Conservation (phyloP, 2,113 vertebrate genomes). For the Antidorcas marsupialis region DNA sequence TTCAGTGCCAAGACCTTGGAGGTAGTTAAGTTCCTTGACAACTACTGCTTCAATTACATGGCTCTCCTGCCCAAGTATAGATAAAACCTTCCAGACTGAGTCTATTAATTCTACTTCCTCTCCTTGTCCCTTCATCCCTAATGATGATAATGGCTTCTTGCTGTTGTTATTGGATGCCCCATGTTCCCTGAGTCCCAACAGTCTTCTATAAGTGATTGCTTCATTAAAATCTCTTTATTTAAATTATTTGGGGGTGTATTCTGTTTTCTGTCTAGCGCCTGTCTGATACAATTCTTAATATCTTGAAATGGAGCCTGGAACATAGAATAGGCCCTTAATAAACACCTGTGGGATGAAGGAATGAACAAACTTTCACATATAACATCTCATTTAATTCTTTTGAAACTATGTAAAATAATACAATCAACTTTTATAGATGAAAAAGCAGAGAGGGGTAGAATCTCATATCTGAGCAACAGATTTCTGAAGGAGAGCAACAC, state of each 20-base stretch:
- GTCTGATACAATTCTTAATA: not conserved
- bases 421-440: not conserved
- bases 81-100: not conserved
- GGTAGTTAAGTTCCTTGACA: not conserved
- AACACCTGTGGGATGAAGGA: not conserved
- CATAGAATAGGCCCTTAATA: not conserved
- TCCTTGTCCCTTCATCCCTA: not conserved
- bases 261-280: not conserved
- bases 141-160: not conserved
- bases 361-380: not conserved
- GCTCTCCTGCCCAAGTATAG: not conserved
- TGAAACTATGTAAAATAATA: not conserved
- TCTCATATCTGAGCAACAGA: not conserved
- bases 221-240: not conserved
- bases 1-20: not conserved
- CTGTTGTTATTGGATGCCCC: not conserved
- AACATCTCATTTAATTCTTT: not conserved
- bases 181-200: not conserved
- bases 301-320: not conserved
- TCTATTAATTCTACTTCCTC: not conserved
- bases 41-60: rapidly evolving
- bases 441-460: not conserved
- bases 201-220: not conserved
- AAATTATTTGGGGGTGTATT: not conserved
- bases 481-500: not conserved